Base-by-base conservation (phyloP, 2,888 invertebrate species). In the Salpingus planirostris region DNA sequence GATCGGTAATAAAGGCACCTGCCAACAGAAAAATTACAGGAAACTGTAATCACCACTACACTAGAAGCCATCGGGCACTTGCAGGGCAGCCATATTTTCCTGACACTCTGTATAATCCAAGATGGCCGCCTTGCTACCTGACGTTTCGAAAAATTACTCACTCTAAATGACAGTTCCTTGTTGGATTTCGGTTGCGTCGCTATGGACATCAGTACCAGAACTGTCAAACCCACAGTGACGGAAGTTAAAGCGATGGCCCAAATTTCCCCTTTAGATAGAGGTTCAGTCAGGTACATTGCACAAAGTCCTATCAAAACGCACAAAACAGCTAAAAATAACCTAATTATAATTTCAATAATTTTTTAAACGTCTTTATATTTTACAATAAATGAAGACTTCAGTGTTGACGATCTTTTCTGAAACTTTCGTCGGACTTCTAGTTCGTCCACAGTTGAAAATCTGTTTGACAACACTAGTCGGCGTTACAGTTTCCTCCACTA, bases 1-100 rank as follows among this genome's bases (percentile, higher is more conserved):
- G 35, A 86, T 65, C 2, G 92, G 92, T 1, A 91, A 84, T 10
- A 81, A 63, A 1, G 91, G 91, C 3, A 90, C 87, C 80, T 89
- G 64, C 31, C 65, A 64, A 13, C 50, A n/a, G n/a, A n/a, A n/a
- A n/a, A n/a, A n/a, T n/a, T n/a, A n/a, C n/a, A n/a, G n/a, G n/a
- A n/a, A n/a, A n/a, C n/a, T n/a, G n/a, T n/a, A n/a, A n/a, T n/a
- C n/a, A n/a, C n/a, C n/a, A n/a, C n/a, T n/a, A n/a, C n/a, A n/a
- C n/a, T n/a, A n/a, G n/a, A n/a, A n/a, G n/a, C n/a, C n/a, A n/a
- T n/a, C n/a, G n/a, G n/a, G n/a, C n/a, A n/a, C n/a, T n/a, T n/a
- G n/a, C n/a, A n/a, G n/a, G n/a, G n/a, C n/a, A n/a, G n/a, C n/a
- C n/a, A n/a, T n/a, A n/a, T n/a, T n/a, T n/a, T n/a, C n/a, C n/a